Evolutionary conservation across 2,113 vertebrate species (phyloP).

Genomic region (Dasypus novemcinctus): DNA sequence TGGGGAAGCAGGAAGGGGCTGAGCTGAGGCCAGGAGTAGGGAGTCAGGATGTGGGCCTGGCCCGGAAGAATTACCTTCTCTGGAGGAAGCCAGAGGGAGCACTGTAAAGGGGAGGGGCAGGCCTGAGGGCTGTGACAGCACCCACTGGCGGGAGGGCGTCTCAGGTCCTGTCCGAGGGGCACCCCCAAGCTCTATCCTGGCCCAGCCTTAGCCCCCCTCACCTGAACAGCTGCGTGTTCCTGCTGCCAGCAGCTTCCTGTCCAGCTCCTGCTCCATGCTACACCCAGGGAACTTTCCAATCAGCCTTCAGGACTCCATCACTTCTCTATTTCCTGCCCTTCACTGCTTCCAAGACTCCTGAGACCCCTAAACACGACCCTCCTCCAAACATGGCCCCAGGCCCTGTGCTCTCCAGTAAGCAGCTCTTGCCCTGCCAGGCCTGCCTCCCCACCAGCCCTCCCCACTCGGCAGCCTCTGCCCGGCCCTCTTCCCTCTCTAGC

Average conservation of each 20-base stretch:
- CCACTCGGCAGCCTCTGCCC: neutral
- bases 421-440: neutral
- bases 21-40: neutral
- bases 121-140: neutral
- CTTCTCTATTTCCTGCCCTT: neutral
- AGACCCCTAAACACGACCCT: neutral
- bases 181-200: neutral
- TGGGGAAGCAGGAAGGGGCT: neutral
- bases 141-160: neutral
- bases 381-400: neutral
- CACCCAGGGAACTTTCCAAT: neutral
- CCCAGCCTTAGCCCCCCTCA: neutral
- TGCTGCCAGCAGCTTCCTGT: neutral
- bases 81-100: neutral
- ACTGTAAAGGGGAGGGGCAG: neutral
- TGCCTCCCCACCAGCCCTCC: neutral
- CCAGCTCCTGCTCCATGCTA: too few species aligned
- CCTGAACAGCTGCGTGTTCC: neutral
- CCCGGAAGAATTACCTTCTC: neutral
- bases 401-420: neutral
- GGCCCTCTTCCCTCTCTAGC: neutral
- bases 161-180: neutral
- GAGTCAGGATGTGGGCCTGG: neutral
- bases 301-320: neutral
- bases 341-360: neutral